Base-by-base conservation (phyloP, 2,888 invertebrate genomes). In the Alloscopus bannaensis region DNA sequence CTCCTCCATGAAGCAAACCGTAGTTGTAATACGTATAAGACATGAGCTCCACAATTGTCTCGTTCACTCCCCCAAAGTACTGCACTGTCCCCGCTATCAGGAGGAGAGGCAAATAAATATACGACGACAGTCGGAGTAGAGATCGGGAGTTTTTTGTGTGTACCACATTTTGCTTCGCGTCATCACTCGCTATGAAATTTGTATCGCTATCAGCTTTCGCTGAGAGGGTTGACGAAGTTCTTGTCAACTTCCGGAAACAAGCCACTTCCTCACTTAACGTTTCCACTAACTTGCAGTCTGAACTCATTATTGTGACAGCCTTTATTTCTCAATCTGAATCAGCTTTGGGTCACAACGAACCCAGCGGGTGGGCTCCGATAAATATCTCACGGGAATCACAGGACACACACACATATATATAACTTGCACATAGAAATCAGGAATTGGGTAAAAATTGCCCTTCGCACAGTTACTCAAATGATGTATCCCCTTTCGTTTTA, bases 51-150 rank as follows among this genome's bases (percentile, higher is more conserved):
- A 82, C 72, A 62, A 82, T 60, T 22, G 52, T 28, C 31, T 82
- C 82, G 80, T 82, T 82, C n/a, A 77, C 64, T 16, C 82, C 82
- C 11, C 82, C 82, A 71, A 66, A 80, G 47, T 77, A 80, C 45
- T 80, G 76, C 31, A 80, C 66, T 18, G 29, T n/a, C 11, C 57
- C 82, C 4, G 72, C 82, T 2, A 64, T n/a, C 0, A 72, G 3
- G 20, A 80, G 16, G 3, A 82, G 16, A n/a, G 82, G 68, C n/a
- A 82, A 11, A 62, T 82, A 82, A 26, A 81, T 47, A 22, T 69
- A 75, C 3, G 75, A 73, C 13, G 42, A 16, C 1, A 80, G 13
- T 47, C 66, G 65, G 6, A 72, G 52, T 4, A 31, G 59, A 65
- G 75, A 66, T 59, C 65, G 11, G 22, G 29, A 11, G n/a, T 28